Percentiles rank a stretch among this genome's conserved stretches.
Conservation (phyloP, 2,888 invertebrate species). For the Nudaria mundana region DNA sequence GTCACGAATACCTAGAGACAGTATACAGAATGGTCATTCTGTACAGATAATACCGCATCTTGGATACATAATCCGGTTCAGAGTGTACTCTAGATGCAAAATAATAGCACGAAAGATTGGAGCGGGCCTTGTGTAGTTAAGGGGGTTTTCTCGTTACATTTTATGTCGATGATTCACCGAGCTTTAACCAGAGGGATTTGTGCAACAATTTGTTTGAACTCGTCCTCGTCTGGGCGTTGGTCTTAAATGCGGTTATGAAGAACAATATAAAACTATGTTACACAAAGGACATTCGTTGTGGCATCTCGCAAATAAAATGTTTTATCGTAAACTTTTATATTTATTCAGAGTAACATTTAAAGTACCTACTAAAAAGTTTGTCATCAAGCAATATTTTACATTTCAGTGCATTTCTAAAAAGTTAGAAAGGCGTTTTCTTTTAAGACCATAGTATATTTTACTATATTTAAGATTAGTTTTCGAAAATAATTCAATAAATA, state of each 20-base stretch:
- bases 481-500: too few relatives aligned
- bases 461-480: too few relatives aligned
- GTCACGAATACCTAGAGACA: too few relatives aligned
- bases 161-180: slow-evolving; percentile 65
- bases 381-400: slow-evolving; percentile 28
- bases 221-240: slow-evolving; percentile 42
- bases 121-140: slow-evolving; percentile 50
- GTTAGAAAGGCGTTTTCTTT: slow-evolving; percentile 15
- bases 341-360: slow-evolving; percentile 24
- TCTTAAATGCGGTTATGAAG: slow-evolving; percentile 44
- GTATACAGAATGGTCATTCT: slow-evolving; percentile 34
- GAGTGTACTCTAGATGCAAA: slow-evolving; percentile 52
- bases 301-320: slow-evolving; percentile 36
- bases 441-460: too few relatives aligned
- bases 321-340: slow-evolving; percentile 38
- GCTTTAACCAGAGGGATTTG: slow-evolving; percentile 54
- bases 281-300: slow-evolving; percentile 31
- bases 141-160: slow-evolving; percentile 64
- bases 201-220: slow-evolving; percentile 58
- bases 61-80: slow-evolving; percentile 34
- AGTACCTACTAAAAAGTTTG: slow-evolving; percentile 25
- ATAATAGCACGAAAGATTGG: slow-evolving; percentile 51
- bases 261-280: slow-evolving; percentile 37
- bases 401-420: slow-evolving; percentile 7
- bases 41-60: slow-evolving; percentile 38